phyloP scores from a whole-genome alignment of 2,888 invertebrate species.

The Leucophenga maculata region DNA sequence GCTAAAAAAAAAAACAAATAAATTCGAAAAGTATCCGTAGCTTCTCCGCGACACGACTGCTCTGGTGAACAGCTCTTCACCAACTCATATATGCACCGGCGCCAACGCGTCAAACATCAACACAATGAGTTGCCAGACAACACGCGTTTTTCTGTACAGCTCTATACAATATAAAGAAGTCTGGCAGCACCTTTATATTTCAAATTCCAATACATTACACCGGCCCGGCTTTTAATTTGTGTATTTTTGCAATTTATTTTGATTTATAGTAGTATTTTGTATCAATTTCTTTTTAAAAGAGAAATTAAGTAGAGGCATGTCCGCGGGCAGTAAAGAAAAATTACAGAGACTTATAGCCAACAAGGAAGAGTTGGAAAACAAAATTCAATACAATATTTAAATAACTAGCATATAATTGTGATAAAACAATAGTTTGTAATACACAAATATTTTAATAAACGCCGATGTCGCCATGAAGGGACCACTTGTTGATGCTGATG shows the following conservation, averaged over 20 bases:
- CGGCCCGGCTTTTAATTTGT: neutral
- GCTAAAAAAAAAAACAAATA: too few relatives aligned
- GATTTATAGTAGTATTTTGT: neutral
- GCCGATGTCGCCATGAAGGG: constrained; percentile 87
- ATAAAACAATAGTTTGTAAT: neutral
- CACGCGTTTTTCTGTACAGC: too few relatives aligned
- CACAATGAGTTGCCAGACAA: too few relatives aligned
- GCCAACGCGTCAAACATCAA: too few relatives aligned
- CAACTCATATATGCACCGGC: too few relatives aligned
- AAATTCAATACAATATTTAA: constrained; percentile 74
- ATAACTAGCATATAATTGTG: neutral
- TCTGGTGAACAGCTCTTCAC: too few relatives aligned
- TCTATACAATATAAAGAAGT: too few relatives aligned
- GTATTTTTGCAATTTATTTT: too few relatives aligned
- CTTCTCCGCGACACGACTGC: too few relatives aligned
- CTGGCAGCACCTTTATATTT: too few relatives aligned
- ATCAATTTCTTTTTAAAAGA: neutral
- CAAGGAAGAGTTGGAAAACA: constrained; percentile 82
- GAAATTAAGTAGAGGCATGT: constrained; percentile 1
- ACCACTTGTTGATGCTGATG: constrained; percentile 86
- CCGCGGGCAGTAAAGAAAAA: constrained; percentile 73
- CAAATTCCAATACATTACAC: too few relatives aligned
- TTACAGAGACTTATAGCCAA: constrained; percentile 81
- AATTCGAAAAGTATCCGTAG: too few relatives aligned
- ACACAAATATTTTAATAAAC: constrained; percentile 74